Evolutionary conservation across 2,888 invertebrate genomes (phyloP), one percentile per base, ranked within the genome.

Genomic region (Ptychoptera contaminata): DNA sequence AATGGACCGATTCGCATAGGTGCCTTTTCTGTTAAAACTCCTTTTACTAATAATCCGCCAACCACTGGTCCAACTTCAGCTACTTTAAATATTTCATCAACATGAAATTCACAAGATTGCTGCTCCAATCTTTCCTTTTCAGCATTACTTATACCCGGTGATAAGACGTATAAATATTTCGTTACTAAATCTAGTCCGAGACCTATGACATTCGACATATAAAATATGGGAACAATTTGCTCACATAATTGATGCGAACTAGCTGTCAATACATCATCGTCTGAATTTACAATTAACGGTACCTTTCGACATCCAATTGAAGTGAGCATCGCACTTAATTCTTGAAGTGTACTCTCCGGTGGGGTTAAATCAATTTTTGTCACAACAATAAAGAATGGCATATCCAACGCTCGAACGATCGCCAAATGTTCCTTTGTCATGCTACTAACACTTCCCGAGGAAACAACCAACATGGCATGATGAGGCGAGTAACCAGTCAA

Each of bases 401-500:
- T 76, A 53, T 84, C 79, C 38, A 90, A 61, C 0, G 86, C 87
- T 0, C 82, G 68, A 2, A 83, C 78, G 37, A 96, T 76, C 0
- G 84, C 82, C 46, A 96, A 71, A 66, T 97, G 96, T 60, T 98
- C 96, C 53, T 86, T 82, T 0, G 92, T 90, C 61, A 84, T 85
- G 6, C 79, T 75, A 0, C 79, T 79, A 36, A 83, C 77, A 9
- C 90, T 91, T 0, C 83, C 81, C 16, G 82, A 79, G 0, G 81
- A 79, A 40, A 87, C 79, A 32, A 88, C 85, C 43, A 91, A 70
- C 81, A 91, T 80, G 31, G 83, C 86, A 62, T 85, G 86, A 65
- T 96, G 92, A 1, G 94, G 94, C 1, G 80, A 83, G 67, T 93
- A 91, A 0, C 92, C 91, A 5, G 90, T 90, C 34, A 97, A 69